Conservation (phyloP, 2,888 invertebrate species). For the Drosophila colorata region DNA sequence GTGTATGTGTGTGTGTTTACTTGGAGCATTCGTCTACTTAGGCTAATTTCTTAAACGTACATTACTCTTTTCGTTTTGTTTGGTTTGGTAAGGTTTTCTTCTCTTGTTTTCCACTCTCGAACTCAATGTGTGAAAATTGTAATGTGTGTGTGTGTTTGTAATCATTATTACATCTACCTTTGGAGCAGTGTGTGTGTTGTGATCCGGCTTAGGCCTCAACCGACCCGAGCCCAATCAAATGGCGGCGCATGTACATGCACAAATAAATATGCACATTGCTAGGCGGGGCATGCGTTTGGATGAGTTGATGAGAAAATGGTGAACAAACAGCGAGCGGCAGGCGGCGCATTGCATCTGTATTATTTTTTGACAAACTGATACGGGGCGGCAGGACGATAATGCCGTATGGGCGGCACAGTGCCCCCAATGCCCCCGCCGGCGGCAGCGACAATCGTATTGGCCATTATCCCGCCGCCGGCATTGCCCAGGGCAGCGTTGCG, state of each 20-base stretch:
- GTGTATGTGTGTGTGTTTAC: slow-evolving; percentile 41
- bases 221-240: slow-evolving; percentile 47
- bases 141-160: slow-evolving; percentile 45
- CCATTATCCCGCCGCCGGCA: slow-evolving; percentile 69
- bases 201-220: slow-evolving; percentile 35
- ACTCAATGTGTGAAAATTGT: slow-evolving; percentile 69
- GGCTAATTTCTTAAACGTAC: slow-evolving; percentile 75
- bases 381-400: slow-evolving; percentile 81
- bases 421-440: slow-evolving; percentile 70
- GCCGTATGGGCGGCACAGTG: slow-evolving; percentile 75
- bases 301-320: slow-evolving; percentile 58
- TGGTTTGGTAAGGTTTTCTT: slow-evolving; percentile 34
- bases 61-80: slow-evolving; percentile 66
- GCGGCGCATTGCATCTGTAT: slow-evolving; percentile 71
- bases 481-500: slow-evolving; percentile 79
- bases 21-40: slow-evolving; percentile 81
- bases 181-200: slow-evolving; percentile 69
- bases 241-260: slow-evolving; percentile 53
- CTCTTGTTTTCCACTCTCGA: slow-evolving; percentile 42
- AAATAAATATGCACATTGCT: slow-evolving; percentile 43
- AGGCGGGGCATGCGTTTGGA: slow-evolving; percentile 59
- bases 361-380: slow-evolving; percentile 84
- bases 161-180: slow-evolving; percentile 81
- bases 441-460: slow-evolving; percentile 74
- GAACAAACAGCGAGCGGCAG: slow-evolving; percentile 75